Evolutionary conservation across 2,797 vertebrate genomes (phyloP).

Genomic region (Scomberomorus guttatus): DNA sequence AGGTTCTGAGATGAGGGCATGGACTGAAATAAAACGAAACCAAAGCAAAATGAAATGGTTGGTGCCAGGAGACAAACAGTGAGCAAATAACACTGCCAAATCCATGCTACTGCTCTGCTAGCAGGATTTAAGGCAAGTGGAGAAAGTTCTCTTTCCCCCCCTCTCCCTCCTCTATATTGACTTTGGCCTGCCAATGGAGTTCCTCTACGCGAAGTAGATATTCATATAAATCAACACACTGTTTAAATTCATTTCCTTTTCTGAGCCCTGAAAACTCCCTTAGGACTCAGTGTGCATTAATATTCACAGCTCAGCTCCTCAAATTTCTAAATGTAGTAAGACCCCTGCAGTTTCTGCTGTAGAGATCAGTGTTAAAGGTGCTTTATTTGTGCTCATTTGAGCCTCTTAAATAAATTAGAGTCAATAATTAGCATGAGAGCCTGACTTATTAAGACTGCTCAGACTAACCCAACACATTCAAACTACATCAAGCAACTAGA

Average conservation of each 20-base stretch:
- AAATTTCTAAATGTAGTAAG: constrained; percentile 49
- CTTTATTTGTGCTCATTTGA: constrained; percentile 68
- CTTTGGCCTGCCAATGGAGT: constrained; percentile 36
- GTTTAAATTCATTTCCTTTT: constrained; percentile 66
- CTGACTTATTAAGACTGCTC: constrained; percentile 61
- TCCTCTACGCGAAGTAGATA: constrained; percentile 42
- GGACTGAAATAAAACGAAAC: constrained; percentile 70
- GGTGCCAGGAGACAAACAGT: constrained; percentile 57
- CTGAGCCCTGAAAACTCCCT: constrained; percentile 54
- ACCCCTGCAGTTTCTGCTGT: constrained; percentile 51
- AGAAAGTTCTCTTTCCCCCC: constrained; percentile 11
- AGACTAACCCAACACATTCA: constrained; percentile 48
- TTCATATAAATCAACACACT: constrained; percentile 65
- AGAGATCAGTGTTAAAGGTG: constrained; percentile 59
- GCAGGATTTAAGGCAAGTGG: constrained; percentile 22
- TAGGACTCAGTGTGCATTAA: constrained; percentile 54
- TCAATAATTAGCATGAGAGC: constrained; percentile 67
- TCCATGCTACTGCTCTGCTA: constrained; percentile 21
- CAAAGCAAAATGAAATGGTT: constrained; percentile 52
- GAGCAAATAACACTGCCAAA: constrained; percentile 36
- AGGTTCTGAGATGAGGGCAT: constrained; percentile 53
- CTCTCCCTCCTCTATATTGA: constrained; percentile 23
- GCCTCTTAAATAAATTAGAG: constrained; percentile 66
- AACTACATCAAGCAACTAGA: constrained; percentile 60
- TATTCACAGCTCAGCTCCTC: constrained; percentile 66